Evolutionary conservation across 2,888 invertebrate species (phyloP), one percentile per base, ranked within the genome.

Genomic region (Heliconius ethilla): DNA sequence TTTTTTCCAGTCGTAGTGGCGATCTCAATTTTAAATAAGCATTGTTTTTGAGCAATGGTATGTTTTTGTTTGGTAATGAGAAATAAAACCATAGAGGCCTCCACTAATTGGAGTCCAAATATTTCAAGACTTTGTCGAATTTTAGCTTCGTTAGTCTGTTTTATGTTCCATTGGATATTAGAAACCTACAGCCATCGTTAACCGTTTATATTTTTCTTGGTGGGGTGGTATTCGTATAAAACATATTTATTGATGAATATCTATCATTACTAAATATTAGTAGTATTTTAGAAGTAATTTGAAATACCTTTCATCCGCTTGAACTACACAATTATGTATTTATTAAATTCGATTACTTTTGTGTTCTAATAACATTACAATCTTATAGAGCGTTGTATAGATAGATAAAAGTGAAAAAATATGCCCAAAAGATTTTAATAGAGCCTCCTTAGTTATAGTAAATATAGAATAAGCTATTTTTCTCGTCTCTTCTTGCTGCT

Each of bases 1-100:
- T 78, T 82, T 83, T 81, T 81, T 78, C 79, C 76, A 63, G 65
- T 75, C 73, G 70, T 80, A 80, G 78, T 79, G 63, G 75, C 78
- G 74, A 81, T 83, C 82, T 81, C 77, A 83, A 83, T 84, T 85
- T 83, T 78, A 83, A 83, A 85, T 83, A 82, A 83, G 82, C 78
- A 81, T 83, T 79, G 82, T 82, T 82, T 81, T 78, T 75, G 75
- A 81, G 78, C 81, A 75, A 81, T 79, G 82, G 82, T 79, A 83
- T 83, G 82, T 82, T 82, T 83, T 83, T 80, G 79, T 79, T 81
- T 78, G 77, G 75, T 80, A 81, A 70, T 81, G 81, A 81, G 76
- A 79, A 77, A 74, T 80, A 75, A 75, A 79, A 77, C 76, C 81
- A 78, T 79, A 76, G 73, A 76, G 73, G 70, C 76, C 70, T 65